Evolutionary conservation across 2,113 vertebrate genomes (phyloP), one percentile per base, ranked within the genome.

Genomic region (Tychaedon coryphoeus): DNA sequence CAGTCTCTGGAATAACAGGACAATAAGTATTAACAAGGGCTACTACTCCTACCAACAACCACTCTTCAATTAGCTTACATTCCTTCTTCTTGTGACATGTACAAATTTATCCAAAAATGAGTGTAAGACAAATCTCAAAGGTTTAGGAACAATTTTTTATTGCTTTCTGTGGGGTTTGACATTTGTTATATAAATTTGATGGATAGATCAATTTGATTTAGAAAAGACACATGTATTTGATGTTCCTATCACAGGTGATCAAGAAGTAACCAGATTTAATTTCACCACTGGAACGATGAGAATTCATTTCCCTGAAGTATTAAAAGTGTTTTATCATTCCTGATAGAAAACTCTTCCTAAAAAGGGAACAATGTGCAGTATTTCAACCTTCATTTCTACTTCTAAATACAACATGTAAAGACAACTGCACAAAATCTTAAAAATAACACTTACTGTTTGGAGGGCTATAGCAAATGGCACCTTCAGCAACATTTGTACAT

Each of bases 391-490:
- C 6, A 61, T 70, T 64, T 62, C 48, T 40, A 74, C n/a, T 82
- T 90, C n/a, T 60, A 80, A 74, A 70, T 19, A 58, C 17, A 71
- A 43, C 17, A 64, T 4, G 12, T 43, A 67, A 72, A 80, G 24
- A 80, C 20, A 91, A 45, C 16, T 62, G 38, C 36, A 73, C 2
- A 73, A 77, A 92, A 70, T 6, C 20, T 62, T 47, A 72, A 82
- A 80, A 83, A 15, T 16, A 73, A 67, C 36, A 93, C 98, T 98
- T 96, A 98, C 98, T 24, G 50, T 97, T 95, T 79, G 79, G 84
- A 88, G 97, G 67, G 73, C 93, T 98, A 88, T 99, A 99, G 96
- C 99, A 99, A 97, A 99, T 97, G 89, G 99, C 99, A 88, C 99
- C 99, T 31, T 99, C 98, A 56, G 94, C 73, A 77, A 80, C 2